phyloP scores from a whole-genome alignment of 2,113 vertebrate genomes.

The Aptenodytes patagonicus region DNA sequence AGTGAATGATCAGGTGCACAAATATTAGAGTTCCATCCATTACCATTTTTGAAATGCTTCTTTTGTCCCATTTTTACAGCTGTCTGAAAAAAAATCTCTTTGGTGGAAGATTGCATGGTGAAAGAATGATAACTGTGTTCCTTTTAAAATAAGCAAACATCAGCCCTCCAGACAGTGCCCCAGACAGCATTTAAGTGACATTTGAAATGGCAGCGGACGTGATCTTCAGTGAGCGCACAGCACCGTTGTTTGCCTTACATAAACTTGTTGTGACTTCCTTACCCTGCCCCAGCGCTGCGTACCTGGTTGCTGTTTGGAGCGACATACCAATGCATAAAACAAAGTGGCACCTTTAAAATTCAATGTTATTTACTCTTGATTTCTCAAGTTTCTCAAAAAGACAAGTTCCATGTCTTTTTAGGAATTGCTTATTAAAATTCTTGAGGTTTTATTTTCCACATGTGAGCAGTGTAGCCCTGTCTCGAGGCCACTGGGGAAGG shows the following conservation, averaged over 20 bases:
- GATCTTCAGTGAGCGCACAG: accelerated
- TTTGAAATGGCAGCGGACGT: neutral
- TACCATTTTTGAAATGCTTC: accelerated
- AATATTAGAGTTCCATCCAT: neutral
- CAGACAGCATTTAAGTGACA: neutral
- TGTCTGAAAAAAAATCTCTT: accelerated
- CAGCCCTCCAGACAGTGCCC: neutral
- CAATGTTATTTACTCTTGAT: accelerated
- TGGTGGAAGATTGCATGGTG: neutral
- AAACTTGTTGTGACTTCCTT: neutral
- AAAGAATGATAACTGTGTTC: neutral
- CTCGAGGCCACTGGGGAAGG: accelerated
- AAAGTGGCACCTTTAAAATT: neutral
- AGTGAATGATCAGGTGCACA: neutral
- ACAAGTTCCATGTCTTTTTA: accelerated
- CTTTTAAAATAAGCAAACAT: neutral
- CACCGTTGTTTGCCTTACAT: accelerated
- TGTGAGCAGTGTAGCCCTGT: accelerated
- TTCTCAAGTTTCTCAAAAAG: too few species aligned
- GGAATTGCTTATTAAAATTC: neutral
- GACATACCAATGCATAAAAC: accelerated
- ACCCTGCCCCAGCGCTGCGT: neutral
- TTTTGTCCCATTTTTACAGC: neutral
- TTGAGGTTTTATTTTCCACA: accelerated
- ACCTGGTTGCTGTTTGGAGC: accelerated